Conservation (phyloP, 1,140 invertebrate species). For the Papilio xuthus region DNA sequence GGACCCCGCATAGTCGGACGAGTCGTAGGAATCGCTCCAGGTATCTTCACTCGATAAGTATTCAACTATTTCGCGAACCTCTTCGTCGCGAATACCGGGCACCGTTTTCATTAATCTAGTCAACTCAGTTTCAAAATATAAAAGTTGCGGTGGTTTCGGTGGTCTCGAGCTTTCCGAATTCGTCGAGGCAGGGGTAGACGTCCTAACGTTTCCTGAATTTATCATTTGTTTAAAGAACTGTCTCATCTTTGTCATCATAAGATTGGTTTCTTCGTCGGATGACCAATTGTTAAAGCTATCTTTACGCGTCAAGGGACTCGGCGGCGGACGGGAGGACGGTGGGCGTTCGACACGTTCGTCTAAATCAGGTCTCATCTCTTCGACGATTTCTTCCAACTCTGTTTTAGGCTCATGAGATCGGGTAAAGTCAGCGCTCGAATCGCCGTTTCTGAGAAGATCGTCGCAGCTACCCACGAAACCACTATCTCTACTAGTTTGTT, state of each 20-base stretch:
- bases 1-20: slow-evolving; percentile 94
- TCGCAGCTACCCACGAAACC: slow-evolving; percentile 94
- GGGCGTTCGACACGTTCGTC: slow-evolving; percentile 75
- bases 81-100: slow-evolving; percentile 93
- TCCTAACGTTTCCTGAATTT: slow-evolving; percentile 84
- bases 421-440: slow-evolving; percentile 80
- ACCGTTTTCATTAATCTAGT: slow-evolving; percentile 96
- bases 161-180: slow-evolving; percentile 83
- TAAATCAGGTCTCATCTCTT: slow-evolving; percentile 78
- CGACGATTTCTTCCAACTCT: slow-evolving; percentile 82
- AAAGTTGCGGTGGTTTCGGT: slow-evolving; percentile 90
- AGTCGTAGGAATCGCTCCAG: slow-evolving; percentile 96
- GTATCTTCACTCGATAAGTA: slow-evolving; percentile 95
- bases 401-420: slow-evolving; percentile 80
- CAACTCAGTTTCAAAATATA: slow-evolving; percentile 94
- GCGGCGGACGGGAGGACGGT: slow-evolving; percentile 72
- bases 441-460: slow-evolving; percentile 87
- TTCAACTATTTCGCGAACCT: slow-evolving; percentile 95
- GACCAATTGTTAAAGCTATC: slow-evolving; percentile 97
- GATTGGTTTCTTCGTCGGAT: slow-evolving; percentile 95
- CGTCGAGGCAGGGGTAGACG: slow-evolving; percentile 81
- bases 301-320: slow-evolving; percentile 86
- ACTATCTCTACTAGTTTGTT: slow-evolving; percentile 92
- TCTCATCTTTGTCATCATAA: slow-evolving; percentile 97
- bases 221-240: slow-evolving; percentile 95